Conservation (phyloP, 2,888 invertebrate species). For the Taenaris catops region DNA sequence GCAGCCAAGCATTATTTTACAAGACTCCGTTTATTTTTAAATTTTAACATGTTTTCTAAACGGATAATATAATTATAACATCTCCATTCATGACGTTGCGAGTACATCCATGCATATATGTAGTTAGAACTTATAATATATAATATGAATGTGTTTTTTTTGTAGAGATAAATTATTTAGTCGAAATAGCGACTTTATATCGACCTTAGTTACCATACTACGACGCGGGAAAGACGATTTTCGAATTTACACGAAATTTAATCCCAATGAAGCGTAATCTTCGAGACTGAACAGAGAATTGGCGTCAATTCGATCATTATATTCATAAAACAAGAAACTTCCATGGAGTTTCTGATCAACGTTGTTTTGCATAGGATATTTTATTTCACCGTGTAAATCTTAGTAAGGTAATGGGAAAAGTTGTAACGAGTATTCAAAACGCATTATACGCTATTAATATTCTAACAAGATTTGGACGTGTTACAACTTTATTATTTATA, state of each 20-base stretch:
- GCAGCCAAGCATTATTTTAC: too few relatives aligned
- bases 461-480: conserved; percentile 57
- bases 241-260: not conserved
- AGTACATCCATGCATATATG: too few relatives aligned
- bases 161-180: too few relatives aligned
- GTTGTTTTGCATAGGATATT: conserved; percentile 49
- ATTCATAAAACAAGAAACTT: conserved; percentile 47
- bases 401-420: conserved; percentile 72
- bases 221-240: conserved; percentile 2
- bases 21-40: too few relatives aligned
- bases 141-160: too few relatives aligned
- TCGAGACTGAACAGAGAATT: conserved; percentile 5
- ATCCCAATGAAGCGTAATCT: not conserved
- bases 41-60: too few relatives aligned
- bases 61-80: too few relatives aligned
- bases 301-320: conserved; percentile 2
- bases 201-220: not conserved
- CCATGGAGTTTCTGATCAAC: conserved; percentile 41
- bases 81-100: too few relatives aligned
- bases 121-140: too few relatives aligned
- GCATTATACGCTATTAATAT: conserved; percentile 75
- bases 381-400: conserved; percentile 61
- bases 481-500: conserved; percentile 4
- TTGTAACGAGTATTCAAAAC: conserved; percentile 75
- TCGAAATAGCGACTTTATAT: too few relatives aligned